Evolutionary conservation across 2,797 vertebrate genomes (phyloP).

Genomic region (Pteronotus mesoamericanus): DNA sequence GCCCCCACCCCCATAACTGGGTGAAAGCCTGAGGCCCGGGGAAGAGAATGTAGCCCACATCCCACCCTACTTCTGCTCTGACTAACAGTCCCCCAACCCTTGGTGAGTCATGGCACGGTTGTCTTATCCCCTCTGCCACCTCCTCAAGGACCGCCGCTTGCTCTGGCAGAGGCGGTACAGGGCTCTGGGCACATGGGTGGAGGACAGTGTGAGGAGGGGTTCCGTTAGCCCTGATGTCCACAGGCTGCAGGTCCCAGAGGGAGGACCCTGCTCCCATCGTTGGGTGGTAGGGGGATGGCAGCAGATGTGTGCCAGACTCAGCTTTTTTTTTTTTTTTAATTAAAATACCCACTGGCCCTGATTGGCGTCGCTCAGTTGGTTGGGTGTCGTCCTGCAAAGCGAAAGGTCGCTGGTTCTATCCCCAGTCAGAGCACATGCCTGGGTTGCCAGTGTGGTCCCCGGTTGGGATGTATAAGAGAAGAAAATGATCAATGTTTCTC

Average conservation of each 20-base stretch:
- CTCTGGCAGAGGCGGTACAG: background rate
- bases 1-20: background rate
- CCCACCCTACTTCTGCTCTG: background rate
- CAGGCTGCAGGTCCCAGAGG: background rate
- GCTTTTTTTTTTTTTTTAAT: background rate
- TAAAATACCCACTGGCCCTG: conserved; percentile 5
- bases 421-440: background rate
- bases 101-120: background rate
- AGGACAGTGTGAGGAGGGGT: background rate
- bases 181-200: background rate
- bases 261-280: background rate
- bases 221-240: background rate
- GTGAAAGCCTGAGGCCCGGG: background rate
- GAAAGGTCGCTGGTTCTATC: background rate
- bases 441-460: too few relatives aligned
- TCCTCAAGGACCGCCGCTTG: background rate
- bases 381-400: background rate
- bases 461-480: background rate
- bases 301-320: background rate
- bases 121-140: background rate
- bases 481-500: background rate
- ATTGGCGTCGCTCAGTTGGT: background rate
- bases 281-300: background rate
- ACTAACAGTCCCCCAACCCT: background rate
- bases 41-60: background rate